Evolutionary conservation across 1,140 invertebrate species (phyloP), one percentile per base, ranked within the genome.

Genomic region (Manduca sexta): DNA sequence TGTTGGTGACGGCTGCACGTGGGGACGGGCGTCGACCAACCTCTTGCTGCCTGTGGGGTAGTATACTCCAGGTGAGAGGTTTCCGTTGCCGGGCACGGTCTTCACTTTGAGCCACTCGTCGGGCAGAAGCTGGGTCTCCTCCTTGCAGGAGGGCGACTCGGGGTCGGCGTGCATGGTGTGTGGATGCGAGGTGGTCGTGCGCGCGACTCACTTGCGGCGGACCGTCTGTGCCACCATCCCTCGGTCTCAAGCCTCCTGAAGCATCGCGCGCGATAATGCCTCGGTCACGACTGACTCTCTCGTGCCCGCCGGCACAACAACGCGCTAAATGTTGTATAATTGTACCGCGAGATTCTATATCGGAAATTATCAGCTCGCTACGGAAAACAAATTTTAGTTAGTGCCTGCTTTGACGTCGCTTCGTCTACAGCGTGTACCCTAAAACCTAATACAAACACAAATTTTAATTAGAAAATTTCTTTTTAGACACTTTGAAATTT

Each of bases 21-120:
- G 72, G 58, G 62, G 60, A 43, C 59, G 64, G 54, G 42, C 52
- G 45, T 67, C 71, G 66, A 74, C 77, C 67, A 78, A 85, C 79
- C 77, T 81, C 79, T 83, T 83, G 73, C 64, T 69, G 70, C 60
- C 72, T n/a, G 69, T 78, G 34, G 84, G 85, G 68, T 85, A 86
- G 64, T 86, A 85, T 35, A 84, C 70, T 49, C 84, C 83, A 2
- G 86, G 84, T 37, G 84, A 80, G 11, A 86, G 79, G 58, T 78
- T 86, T 21, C 86, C 86, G 55, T 86, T 87, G 39, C 54, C 66
- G 12, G 71, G 61, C 4, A 81, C 80, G 1, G 72, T 41, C 52
- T 80, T 86, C 39, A 84, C 71, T 80, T 86, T 86, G 45, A 76
- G 79, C 84, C 82, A 83, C 16, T 80, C 76, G 51, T 79, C 80